phyloP scores from a whole-genome alignment of 1,140 invertebrate genomes.

The Tetramorium simillimum region DNA sequence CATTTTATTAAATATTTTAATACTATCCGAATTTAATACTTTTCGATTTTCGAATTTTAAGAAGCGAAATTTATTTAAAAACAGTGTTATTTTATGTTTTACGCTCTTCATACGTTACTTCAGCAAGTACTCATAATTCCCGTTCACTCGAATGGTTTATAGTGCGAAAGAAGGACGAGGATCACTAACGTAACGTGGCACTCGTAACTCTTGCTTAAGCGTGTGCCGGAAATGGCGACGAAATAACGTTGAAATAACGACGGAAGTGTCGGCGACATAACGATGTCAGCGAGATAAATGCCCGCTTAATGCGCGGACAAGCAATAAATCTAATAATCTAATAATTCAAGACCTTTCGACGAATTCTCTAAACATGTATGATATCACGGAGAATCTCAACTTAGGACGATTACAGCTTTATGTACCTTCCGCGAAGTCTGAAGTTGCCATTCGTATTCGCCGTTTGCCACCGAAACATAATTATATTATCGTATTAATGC shows the following conservation, averaged over 20 bases:
- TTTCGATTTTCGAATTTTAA: not conserved
- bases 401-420: not conserved
- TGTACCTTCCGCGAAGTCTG: not conserved
- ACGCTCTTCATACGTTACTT: conserved; percentile 29
- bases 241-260: conserved; percentile 79
- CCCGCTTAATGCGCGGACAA: conserved; percentile 53
- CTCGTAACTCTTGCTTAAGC: conserved; percentile 76
- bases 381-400: not conserved
- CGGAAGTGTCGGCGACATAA: conserved; percentile 63
- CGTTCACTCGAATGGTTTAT: conserved; percentile 56
- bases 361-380: not conserved
- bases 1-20: not conserved
- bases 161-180: conserved; percentile 45
- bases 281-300: conserved; percentile 66
- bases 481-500: not conserved
- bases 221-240: conserved; percentile 72
- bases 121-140: conserved; percentile 51
- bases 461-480: not conserved
- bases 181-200: conserved; percentile 58
- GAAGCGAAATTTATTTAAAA: conserved; percentile 27
- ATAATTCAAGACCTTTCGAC: conserved; percentile 9
- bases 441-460: not conserved
- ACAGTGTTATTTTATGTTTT: conserved; percentile 3
- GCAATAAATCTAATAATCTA: conserved; percentile 14
- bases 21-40: not conserved